These are phyloP conservation scores for Holacanthus passer DNA, from an alignment of 2,113 vertebrate genomes.

Conservation along the genomic window DNA sequence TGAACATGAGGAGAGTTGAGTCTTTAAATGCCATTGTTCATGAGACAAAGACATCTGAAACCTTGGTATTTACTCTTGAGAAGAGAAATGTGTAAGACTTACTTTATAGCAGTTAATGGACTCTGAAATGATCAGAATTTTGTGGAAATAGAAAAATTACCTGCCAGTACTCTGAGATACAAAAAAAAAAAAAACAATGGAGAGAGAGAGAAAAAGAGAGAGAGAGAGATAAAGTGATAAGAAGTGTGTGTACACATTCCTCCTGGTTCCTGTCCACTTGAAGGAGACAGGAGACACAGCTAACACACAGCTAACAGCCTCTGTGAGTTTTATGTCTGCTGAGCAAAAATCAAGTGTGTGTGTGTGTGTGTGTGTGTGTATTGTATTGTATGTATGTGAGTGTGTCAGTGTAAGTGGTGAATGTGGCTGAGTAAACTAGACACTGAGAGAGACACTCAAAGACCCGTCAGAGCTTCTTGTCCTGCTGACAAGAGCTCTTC, in stretches of 20 bases:
- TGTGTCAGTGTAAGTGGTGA: conserved; percentile 19
- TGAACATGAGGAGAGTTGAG: background rate
- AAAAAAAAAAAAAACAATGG: no score
- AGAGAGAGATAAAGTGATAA: background rate
- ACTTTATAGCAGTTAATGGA: background rate
- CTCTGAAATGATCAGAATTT: no score
- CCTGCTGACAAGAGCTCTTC: conserved; percentile 51
- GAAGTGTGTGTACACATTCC: conserved; percentile 33
- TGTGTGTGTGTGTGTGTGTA: conserved; percentile 11
- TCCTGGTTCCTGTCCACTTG: conserved; percentile 52
- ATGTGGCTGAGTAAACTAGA: conserved; percentile 49
- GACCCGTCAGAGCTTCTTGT: conserved; percentile 58
- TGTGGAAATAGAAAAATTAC: background rate
- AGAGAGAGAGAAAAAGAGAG: background rate
- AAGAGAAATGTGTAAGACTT: background rate
- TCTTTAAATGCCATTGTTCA: background rate
- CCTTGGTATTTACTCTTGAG: background rate
- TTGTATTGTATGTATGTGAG: background rate
- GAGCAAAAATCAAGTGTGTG: conserved; percentile 35
- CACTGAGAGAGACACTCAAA: conserved; percentile 54
- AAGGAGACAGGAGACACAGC: conserved; percentile 42
- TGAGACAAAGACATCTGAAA: background rate
- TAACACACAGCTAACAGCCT: conserved; percentile 30
- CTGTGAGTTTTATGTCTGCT: conserved; percentile 72
- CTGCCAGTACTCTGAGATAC: background rate